These are phyloP conservation scores for Troides helena DNA, from an alignment of 2,888 invertebrate species.

Conservation along the genomic window DNA sequence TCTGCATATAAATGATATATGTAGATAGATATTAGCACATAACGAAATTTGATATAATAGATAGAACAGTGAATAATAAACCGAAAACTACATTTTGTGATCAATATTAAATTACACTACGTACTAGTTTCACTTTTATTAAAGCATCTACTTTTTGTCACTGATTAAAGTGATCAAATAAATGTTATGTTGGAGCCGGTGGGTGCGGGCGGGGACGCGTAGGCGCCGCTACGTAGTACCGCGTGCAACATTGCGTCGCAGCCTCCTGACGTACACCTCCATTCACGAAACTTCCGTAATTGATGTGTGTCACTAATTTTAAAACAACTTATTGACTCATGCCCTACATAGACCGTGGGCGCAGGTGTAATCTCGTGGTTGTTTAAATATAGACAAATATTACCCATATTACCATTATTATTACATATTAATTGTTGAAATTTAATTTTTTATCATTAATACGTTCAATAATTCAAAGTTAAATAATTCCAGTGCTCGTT, in stretches of 20 bases:
- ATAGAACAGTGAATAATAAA: neutral
- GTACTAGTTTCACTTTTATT: neutral
- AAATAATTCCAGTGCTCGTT: too few species aligned
- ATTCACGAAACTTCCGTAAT: conserved; percentile 42
- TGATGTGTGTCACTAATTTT: conserved; percentile 22
- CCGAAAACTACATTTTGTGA: too few species aligned
- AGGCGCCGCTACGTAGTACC: conserved; percentile 70
- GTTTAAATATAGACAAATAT: too few species aligned
- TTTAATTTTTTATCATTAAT: too few species aligned
- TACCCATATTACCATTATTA: too few species aligned
- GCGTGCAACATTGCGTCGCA: conserved; percentile 68
- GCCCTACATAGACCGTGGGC: neutral
- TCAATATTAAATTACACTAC: too few species aligned
- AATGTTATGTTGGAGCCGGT: conserved; percentile 38
- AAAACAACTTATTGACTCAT: conserved; percentile 27
- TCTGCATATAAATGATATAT: too few species aligned
- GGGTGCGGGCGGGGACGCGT: conserved; percentile 58
- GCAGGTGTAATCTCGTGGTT: conserved; percentile 1
- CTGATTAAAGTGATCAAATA: neutral
- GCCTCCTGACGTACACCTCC: conserved; percentile 59
- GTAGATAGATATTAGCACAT: neutral
- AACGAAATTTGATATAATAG: neutral
- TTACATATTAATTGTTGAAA: too few species aligned
- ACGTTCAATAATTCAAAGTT: too few species aligned
- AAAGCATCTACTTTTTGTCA: neutral